phyloP scores from a whole-genome alignment of 2,113 vertebrate genomes.

The Nesogale talazaci region DNA sequence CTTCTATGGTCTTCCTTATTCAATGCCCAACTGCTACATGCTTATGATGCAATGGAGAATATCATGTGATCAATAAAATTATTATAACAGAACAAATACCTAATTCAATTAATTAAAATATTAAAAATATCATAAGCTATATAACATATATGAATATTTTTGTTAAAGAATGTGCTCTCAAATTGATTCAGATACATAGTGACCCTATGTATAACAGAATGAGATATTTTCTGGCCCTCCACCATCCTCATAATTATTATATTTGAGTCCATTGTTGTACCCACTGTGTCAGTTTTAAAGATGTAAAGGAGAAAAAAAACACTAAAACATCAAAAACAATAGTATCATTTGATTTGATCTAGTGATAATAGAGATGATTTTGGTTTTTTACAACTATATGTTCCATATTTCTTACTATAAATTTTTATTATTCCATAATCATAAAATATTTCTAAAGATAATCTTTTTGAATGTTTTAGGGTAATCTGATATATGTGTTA shows the following conservation, averaged over 20 bases:
- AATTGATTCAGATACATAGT: too few relatives aligned
- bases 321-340: constrained; percentile 25
- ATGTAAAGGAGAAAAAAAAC: neutral
- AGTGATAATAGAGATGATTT: neutral
- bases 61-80: neutral
- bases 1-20: too few relatives aligned
- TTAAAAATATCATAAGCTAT: neutral
- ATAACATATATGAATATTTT: neutral
- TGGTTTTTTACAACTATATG: neutral
- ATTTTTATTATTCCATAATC: constrained; percentile 29
- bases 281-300: too few relatives aligned
- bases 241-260: too few relatives aligned
- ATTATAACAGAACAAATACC: neutral
- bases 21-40: too few relatives aligned
- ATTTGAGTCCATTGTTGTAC: too few relatives aligned
- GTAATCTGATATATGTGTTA: neutral
- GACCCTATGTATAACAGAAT: too few relatives aligned
- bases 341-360: neutral
- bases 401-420: neutral
- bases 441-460: constrained; percentile 15
- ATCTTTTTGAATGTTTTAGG: neutral
- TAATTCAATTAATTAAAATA: constrained; percentile 1
- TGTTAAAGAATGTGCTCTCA: neutral
- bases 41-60: too few relatives aligned
- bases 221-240: too few relatives aligned